Conservation (phyloP, 2,888 invertebrate genomes). For the Caenorhabditis sp. region DNA sequence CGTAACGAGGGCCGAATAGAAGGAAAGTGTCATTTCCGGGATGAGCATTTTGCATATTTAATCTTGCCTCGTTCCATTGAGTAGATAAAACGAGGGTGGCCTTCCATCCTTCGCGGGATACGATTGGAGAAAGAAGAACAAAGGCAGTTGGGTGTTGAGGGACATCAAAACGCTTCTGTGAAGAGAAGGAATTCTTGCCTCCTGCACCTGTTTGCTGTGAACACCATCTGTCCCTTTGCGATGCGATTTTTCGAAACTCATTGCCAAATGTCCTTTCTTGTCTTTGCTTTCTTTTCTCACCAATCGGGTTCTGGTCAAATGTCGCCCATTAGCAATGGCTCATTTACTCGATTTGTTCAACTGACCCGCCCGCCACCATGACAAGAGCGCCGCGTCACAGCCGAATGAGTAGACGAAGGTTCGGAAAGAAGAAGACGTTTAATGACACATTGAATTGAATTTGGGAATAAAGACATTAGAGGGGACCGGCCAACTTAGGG, state of each 20-base stretch:
- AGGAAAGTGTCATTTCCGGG: slow-evolving; percentile 31
- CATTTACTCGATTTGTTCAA: slow-evolving; percentile 45
- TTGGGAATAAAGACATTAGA: not conserved
- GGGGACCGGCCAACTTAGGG: no score
- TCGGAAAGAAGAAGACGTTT: slow-evolving; percentile 3
- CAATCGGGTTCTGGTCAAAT: slow-evolving; percentile 48
- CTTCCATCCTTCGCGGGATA: slow-evolving; percentile 13
- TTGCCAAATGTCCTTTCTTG: slow-evolving; percentile 40
- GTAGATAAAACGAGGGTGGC: slow-evolving; percentile 8
- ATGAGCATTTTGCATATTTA: slow-evolving; percentile 40
- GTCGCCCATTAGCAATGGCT: slow-evolving; percentile 46
- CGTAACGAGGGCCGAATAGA: not conserved
- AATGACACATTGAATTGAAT: slow-evolving; percentile 6
- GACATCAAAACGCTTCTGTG: slow-evolving; percentile 34
- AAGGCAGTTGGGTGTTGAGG: slow-evolving; percentile 18
- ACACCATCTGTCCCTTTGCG: slow-evolving; percentile 30
- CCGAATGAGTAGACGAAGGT: slow-evolving; percentile 18
- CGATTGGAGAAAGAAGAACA: slow-evolving; percentile 10
- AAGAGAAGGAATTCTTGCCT: slow-evolving; percentile 25
- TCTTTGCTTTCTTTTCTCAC: slow-evolving; percentile 33
- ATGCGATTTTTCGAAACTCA: slow-evolving; percentile 28
- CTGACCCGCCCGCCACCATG: slow-evolving; percentile 25
- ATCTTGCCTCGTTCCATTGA: slow-evolving; percentile 9
- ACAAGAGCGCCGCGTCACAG: slow-evolving; percentile 40
- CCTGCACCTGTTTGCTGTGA: slow-evolving; percentile 32